Conservation (phyloP, 2,113 vertebrate species). For the Erythrocercus mccallii region DNA sequence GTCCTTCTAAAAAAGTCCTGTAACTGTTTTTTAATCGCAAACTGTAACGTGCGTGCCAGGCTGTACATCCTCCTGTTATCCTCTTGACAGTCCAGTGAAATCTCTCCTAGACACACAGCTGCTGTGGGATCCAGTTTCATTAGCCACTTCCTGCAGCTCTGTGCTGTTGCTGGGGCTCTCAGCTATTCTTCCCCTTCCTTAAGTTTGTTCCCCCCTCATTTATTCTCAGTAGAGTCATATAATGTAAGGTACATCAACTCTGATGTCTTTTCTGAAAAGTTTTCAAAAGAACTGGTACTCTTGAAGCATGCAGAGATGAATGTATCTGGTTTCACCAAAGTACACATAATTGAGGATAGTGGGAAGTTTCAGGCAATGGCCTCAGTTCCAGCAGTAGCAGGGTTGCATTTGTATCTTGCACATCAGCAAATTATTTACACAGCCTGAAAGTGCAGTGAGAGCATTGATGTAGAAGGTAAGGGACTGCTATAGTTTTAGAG, state of each 20-base stretch:
- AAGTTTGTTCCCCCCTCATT: background rate
- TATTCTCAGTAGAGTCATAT: slow-evolving; percentile 21
- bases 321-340: slow-evolving; percentile 18
- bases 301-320: background rate
- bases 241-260: slow-evolving; percentile 12
- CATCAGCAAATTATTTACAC: background rate
- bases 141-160: background rate
- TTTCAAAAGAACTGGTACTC: background rate
- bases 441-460: background rate
- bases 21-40: background rate
- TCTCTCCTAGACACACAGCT: slow-evolving; percentile 44
- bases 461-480: background rate
- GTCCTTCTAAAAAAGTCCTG: background rate
- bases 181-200: background rate
- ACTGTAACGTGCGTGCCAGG: background rate
- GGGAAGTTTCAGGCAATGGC: background rate
- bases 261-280: background rate
- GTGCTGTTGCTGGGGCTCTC: background rate
- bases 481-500: background rate
- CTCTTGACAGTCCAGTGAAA: slow-evolving; percentile 1
- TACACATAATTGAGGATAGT: background rate
- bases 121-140: slow-evolving; percentile 36
- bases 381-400: background rate
- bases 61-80: background rate
- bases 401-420: background rate